Evolutionary conservation across 1,140 invertebrate genomes (phyloP).

Genomic region (Phenacoccus solenopsis): DNA sequence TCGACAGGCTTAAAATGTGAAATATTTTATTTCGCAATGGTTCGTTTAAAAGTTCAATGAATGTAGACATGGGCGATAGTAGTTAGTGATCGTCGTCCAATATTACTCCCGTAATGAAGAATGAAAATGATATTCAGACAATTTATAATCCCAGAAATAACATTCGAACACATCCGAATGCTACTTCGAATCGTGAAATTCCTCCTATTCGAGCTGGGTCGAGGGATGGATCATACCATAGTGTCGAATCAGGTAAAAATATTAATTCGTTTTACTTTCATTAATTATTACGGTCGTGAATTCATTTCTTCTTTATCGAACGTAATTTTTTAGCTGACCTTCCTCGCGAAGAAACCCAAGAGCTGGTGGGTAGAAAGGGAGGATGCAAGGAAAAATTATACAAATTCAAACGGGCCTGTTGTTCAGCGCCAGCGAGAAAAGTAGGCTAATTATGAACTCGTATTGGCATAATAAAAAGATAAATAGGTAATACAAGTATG

Average conservation of each 20-base stretch:
- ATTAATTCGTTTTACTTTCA: neutral
- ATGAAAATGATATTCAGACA: constrained; percentile 21
- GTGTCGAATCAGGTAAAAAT: constrained; percentile 10
- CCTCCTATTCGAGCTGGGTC: neutral
- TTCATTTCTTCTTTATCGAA: neutral
- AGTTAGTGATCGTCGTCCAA: neutral
- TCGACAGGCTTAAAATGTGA: no score
- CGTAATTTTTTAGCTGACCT: neutral
- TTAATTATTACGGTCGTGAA: neutral
- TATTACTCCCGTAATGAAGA: constrained; percentile 16
- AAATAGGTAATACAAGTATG: neutral
- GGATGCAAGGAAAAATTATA: neutral
- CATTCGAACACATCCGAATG: neutral
- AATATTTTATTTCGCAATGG: no score
- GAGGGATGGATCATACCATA: constrained; percentile 4
- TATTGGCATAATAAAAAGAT: neutral
- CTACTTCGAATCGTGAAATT: neutral
- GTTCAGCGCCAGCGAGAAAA: constrained; percentile 21
- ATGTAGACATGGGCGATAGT: no score
- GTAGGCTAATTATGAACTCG: neutral
- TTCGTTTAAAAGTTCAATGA: no score
- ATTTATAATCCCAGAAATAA: constrained; percentile 21
- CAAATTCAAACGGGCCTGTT: constrained; percentile 12
- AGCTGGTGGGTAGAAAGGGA: neutral
- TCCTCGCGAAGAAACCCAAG: constrained; percentile 6